A percentile compares a stretch with the other conserved stretches of the same genome.
Conservation (phyloP, 2,888 invertebrate genomes). For the Phortica magna region DNA sequence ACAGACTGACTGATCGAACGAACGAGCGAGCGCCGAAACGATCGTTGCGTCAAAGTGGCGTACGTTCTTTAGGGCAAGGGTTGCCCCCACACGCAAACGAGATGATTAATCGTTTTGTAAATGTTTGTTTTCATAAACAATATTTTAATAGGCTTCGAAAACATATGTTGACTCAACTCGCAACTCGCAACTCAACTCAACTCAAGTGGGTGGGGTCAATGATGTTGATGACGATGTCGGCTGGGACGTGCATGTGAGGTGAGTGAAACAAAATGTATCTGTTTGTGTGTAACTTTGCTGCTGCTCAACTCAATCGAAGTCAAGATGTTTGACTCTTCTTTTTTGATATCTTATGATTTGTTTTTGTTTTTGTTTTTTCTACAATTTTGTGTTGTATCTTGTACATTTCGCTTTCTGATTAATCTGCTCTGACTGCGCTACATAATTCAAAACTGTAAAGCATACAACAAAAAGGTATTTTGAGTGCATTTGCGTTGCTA, state of each 20-base stretch:
- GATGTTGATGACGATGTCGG: too few relatives aligned
- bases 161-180: slow-evolving; percentile 43
- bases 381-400: slow-evolving; percentile 36
- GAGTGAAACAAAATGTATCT: slow-evolving; percentile 63
- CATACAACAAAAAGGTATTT: slow-evolving; percentile 26
- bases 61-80: background rate
- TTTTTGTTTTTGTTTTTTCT: background rate
- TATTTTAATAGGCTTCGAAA: slow-evolving; percentile 68
- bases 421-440: slow-evolving; percentile 12
- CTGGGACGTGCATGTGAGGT: too few relatives aligned
- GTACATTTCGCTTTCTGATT: slow-evolving; percentile 37
- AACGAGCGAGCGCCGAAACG: too few relatives aligned
- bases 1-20: too few relatives aligned
- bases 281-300: slow-evolving; percentile 56
- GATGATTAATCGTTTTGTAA: slow-evolving; percentile 73
- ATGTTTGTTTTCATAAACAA: slow-evolving; percentile 76
- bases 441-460: slow-evolving; percentile 16
- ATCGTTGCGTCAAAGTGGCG: background rate
- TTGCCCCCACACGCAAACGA: slow-evolving; percentile 31
- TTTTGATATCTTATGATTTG: background rate
- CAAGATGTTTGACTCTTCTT: slow-evolving; percentile 17
- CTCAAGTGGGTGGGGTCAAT: slow-evolving; percentile 67
- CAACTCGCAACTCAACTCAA: slow-evolving; percentile 29
- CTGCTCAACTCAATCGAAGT: slow-evolving; percentile 50
- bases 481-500: slow-evolving; percentile 32